Evolutionary conservation across 2,113 vertebrate genomes (phyloP).

Genomic region (Pterocles gutturalis): DNA sequence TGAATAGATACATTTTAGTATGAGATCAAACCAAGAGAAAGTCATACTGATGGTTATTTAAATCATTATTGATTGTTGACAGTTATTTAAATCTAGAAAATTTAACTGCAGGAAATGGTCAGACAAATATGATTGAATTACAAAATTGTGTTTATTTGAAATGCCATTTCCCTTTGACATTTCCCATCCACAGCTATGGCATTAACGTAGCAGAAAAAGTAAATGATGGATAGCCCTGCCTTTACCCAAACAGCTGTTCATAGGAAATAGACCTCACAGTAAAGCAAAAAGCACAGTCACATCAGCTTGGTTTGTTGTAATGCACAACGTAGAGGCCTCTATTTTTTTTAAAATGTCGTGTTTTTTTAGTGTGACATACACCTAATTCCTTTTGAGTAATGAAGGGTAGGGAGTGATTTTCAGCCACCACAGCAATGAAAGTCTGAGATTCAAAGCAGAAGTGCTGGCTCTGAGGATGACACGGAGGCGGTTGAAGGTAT

Average conservation of each 20-base stretch:
- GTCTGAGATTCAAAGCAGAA: background rate
- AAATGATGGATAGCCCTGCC: slow-evolving; percentile 38
- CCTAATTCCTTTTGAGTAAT: background rate
- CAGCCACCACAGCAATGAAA: background rate
- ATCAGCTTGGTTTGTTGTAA: background rate
- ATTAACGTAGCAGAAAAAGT: background rate
- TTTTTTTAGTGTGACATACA: background rate
- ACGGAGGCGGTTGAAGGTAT: background rate
- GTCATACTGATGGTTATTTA: background rate
- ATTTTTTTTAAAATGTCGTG: background rate
- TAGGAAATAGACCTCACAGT: background rate
- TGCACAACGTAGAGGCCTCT: background rate
- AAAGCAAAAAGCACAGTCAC: background rate
- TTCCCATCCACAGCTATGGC: background rate
- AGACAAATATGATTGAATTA: slow-evolving; percentile 1
- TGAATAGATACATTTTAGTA: background rate
- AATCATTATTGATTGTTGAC: background rate
- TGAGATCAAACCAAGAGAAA: background rate
- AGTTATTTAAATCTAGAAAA: slow-evolving; percentile 20
- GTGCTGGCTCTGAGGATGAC: background rate
- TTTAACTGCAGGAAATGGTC: background rate
- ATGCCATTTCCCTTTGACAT: slow-evolving; percentile 52
- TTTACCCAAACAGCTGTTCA: slow-evolving; percentile 1
- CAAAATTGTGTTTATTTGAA: slow-evolving; percentile 33
- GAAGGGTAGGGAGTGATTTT: background rate